phyloP scores from a whole-genome alignment of 37 sponge, comb jelly and placozoan genomes.

The Lycopodina hypogea region DNA sequence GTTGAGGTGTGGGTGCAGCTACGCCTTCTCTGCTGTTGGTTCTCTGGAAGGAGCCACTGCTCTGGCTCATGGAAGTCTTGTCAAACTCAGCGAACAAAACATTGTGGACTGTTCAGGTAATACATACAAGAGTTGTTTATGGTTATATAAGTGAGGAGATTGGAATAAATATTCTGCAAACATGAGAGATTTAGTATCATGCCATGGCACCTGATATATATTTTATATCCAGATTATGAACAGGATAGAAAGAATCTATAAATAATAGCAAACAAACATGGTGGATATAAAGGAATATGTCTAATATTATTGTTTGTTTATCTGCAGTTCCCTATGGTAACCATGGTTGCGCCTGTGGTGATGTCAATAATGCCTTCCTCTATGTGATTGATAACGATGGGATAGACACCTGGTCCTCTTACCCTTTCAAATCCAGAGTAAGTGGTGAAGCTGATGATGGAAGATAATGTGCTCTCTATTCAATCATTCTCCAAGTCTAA shows the following conservation, averaged over 20 bases:
- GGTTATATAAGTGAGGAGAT: too few relatives aligned
- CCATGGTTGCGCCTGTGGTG: constrained; percentile 75
- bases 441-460: background rate
- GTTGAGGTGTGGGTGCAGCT: constrained; percentile 51
- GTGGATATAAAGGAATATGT: background rate
- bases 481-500: too few relatives aligned
- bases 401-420: constrained; percentile 55
- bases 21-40: constrained; percentile 62
- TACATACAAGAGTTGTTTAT: background rate
- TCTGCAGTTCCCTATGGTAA: constrained; percentile 69
- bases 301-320: background rate
- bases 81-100: constrained; percentile 77
- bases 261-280: too few relatives aligned
- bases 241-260: too few relatives aligned
- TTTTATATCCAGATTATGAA: too few relatives aligned
- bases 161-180: background rate
- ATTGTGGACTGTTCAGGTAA: constrained; percentile 81
- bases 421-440: constrained; percentile 62
- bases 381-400: constrained; percentile 69
- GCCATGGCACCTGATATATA: too few relatives aligned
- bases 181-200: too few relatives aligned
- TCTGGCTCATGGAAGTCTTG: constrained; percentile 50
- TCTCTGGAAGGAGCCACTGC: constrained; percentile 61
- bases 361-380: constrained; percentile 59
- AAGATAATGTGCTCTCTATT: too few relatives aligned